Evolutionary conservation across 2,797 vertebrate genomes (phyloP).

Genomic region (Enteromius afrohamiltoni): DNA sequence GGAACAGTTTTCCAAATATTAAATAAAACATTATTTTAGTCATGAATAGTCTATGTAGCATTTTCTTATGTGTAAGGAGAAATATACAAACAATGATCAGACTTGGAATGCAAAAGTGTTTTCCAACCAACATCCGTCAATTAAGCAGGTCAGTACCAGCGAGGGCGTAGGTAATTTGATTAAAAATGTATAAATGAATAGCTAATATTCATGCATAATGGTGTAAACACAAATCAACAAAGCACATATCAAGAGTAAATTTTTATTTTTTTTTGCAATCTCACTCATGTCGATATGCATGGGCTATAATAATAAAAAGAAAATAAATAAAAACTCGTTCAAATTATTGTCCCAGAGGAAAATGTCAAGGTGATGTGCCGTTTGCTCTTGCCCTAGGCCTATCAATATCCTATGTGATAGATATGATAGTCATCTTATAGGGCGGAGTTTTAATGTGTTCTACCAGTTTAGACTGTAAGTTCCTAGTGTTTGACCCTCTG

Average conservation of each 20-base stretch:
- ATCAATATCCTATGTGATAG: neutral
- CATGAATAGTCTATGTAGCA: constrained; percentile 27
- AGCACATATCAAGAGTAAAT: neutral
- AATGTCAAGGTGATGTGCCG: constrained; percentile 6
- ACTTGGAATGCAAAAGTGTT: constrained; percentile 35
- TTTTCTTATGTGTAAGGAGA: constrained; percentile 36
- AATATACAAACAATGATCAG: constrained; percentile 43
- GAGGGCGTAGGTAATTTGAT: neutral
- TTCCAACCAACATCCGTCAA: constrained; percentile 41
- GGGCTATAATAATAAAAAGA: neutral
- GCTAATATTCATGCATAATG: neutral
- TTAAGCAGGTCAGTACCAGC: constrained; percentile 19
- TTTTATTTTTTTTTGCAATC: neutral
- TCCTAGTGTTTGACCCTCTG: neutral
- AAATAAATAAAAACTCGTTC: neutral
- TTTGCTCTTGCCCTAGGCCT: neutral
- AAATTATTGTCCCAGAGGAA: neutral
- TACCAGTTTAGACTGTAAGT: neutral
- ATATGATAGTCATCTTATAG: neutral
- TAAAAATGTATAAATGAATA: neutral
- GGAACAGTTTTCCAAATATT: neutral
- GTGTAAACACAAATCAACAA: too few relatives aligned
- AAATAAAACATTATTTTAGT: constrained; percentile 1
- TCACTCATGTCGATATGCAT: neutral
- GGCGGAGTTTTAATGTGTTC: neutral